Percentiles rank a stretch among this genome's conserved stretches.
phyloP scores from a whole-genome alignment of 2,888 invertebrate species.

The Drosophila merina region DNA sequence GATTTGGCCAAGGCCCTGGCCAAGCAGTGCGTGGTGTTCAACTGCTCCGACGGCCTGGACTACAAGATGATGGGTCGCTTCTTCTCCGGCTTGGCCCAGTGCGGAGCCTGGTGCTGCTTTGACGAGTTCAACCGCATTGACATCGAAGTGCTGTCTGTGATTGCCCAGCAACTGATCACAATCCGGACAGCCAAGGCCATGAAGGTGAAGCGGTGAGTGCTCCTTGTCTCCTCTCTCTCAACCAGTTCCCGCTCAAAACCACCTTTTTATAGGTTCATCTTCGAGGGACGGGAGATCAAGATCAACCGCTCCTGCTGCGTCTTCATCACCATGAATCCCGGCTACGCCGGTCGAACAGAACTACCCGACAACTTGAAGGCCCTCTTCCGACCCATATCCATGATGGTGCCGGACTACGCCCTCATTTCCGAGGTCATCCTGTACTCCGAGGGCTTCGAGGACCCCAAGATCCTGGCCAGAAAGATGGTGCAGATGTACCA shows the following conservation, averaged over 20 bases:
- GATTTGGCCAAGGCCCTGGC: constrained; percentile 94
- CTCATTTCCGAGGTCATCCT: constrained; percentile 95
- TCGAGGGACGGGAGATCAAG: constrained; percentile 95
- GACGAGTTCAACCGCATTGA: constrained; percentile 96
- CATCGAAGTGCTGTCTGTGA: constrained; percentile 94
- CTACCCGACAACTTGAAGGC: constrained; percentile 95
- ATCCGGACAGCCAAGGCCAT: constrained; percentile 93
- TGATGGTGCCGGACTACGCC: constrained; percentile 97
- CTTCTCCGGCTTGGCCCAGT: constrained; percentile 94
- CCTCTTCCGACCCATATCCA: constrained; percentile 92
- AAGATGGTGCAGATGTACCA: constrained; percentile 98
- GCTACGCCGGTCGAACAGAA: constrained; percentile 95
- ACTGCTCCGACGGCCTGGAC: constrained; percentile 91
- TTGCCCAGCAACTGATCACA: constrained; percentile 94
- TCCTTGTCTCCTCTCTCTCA: not conserved
- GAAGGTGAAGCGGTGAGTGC: constrained; percentile 83
- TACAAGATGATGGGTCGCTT: constrained; percentile 91
- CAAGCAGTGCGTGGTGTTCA: constrained; percentile 95
- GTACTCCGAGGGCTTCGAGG: constrained; percentile 97
- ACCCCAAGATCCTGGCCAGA: constrained; percentile 92
- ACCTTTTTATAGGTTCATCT: constrained; percentile 89
- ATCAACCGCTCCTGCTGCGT: constrained; percentile 91
- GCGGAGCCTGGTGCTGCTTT: constrained; percentile 96
- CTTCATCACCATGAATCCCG: constrained; percentile 97
- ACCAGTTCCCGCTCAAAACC: not conserved